phyloP scores from a whole-genome alignment of 2,888 invertebrate species.

The Caenorhabditis plicata region DNA sequence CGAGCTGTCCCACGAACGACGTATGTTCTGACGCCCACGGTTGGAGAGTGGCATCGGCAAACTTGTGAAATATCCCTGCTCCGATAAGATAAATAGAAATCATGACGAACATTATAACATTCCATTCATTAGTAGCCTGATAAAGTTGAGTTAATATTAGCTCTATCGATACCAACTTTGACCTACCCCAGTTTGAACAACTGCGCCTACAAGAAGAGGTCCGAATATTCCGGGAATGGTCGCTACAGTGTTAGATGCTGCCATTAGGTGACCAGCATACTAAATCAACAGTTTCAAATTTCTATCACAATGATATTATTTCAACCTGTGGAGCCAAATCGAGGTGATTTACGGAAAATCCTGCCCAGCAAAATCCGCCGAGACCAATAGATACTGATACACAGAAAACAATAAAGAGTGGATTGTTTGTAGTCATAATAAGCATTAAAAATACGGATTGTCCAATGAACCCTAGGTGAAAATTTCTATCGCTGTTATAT shows the following conservation, averaged over 20 bases:
- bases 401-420: conserved; percentile 77
- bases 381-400: conserved; percentile 85
- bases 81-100: conserved; percentile 82
- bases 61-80: conserved; percentile 79
- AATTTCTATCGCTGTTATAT: not conserved
- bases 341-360: conserved; percentile 79
- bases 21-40: conserved; percentile 72
- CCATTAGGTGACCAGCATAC: conserved; percentile 88
- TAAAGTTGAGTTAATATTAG: conserved; percentile 48
- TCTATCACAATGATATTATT: too few species aligned
- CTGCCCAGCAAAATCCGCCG: conserved; percentile 88
- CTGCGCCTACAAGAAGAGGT: conserved; percentile 79
- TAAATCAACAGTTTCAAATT: too few species aligned
- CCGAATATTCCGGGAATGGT: conserved; percentile 89
- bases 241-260: conserved; percentile 85
- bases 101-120: conserved; percentile 82
- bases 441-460: conserved; percentile 85
- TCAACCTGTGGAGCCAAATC: conserved; percentile 90
- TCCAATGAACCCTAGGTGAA: conserved; percentile 72
- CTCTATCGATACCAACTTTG: not conserved
- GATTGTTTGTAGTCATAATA: conserved; percentile 76
- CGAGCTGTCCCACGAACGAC: conserved; percentile 46
- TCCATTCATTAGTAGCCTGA: conserved; percentile 80
- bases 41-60: conserved; percentile 81
- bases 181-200: conserved; percentile 77